A percentile compares a stretch with the other conserved stretches of the same genome.
Conservation (phyloP, 1,140 invertebrate genomes). For the Lamellibrachia luymesi region DNA sequence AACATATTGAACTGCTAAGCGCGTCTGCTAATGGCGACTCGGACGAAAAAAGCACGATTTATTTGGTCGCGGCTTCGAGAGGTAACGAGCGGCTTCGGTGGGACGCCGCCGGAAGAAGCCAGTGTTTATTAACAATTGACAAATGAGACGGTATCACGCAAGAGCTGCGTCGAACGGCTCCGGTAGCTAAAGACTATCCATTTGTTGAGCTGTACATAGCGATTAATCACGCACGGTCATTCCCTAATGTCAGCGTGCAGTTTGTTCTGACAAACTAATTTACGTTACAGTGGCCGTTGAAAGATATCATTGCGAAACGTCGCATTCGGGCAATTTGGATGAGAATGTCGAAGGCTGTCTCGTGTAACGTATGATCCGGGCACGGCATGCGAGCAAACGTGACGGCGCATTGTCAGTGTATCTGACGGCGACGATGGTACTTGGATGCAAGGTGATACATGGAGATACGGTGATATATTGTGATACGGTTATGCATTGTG, state of each 20-base stretch:
- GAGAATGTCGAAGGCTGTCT: background rate
- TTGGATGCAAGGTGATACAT: too few relatives aligned
- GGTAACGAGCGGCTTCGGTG: background rate
- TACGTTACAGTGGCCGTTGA: background rate
- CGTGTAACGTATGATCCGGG: background rate
- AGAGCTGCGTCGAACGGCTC: background rate
- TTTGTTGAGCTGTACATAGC: background rate
- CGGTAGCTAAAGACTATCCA: background rate
- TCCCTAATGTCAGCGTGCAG: background rate
- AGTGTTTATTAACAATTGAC: conserved; percentile 1
- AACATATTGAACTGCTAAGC: background rate
- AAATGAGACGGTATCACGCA: background rate
- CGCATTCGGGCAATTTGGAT: background rate
- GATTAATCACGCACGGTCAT: background rate
- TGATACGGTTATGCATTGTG: too few relatives aligned
- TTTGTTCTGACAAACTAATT: background rate
- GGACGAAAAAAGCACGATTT: background rate
- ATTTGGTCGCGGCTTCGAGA: background rate
- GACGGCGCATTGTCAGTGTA: too few relatives aligned
- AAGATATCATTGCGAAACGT: background rate
- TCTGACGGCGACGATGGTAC: too few relatives aligned
- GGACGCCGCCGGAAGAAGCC: background rate
- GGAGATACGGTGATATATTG: too few relatives aligned
- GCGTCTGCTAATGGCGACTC: background rate
- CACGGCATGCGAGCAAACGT: too few relatives aligned